Conservation (phyloP, 2,888 invertebrate species). For the Chymomyza fuscimana region DNA sequence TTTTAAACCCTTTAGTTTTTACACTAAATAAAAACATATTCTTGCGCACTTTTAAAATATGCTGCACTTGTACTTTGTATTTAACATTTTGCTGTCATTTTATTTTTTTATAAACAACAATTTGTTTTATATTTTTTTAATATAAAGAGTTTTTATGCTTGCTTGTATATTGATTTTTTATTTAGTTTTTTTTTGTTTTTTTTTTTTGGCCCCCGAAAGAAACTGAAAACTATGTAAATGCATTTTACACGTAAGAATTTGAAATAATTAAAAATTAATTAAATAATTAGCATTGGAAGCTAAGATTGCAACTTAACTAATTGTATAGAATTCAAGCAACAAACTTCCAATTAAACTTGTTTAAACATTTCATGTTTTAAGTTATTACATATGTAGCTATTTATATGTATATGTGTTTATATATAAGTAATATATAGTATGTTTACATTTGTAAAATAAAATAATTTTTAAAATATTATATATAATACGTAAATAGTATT, state of each 20-base stretch:
- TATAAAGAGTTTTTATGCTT: slow-evolving; percentile 41
- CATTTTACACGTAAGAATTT: slow-evolving; percentile 54
- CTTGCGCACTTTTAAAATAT: slow-evolving; percentile 40
- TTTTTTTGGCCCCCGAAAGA: slow-evolving; percentile 79
- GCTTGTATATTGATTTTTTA: slow-evolving; percentile 44
- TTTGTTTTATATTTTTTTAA: slow-evolving; percentile 33
- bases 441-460: background rate
- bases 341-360: background rate
- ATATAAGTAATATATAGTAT: slow-evolving; percentile 34
- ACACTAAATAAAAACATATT: slow-evolving; percentile 36
- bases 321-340: slow-evolving; percentile 22
- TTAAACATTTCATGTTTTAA: slow-evolving; percentile 58
- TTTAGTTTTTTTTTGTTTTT: slow-evolving; percentile 32
- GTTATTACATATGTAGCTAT: slow-evolving; percentile 9
- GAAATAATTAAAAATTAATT: slow-evolving; percentile 28
- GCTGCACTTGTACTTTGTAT: slow-evolving; percentile 54
- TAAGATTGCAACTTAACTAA: slow-evolving; percentile 31
- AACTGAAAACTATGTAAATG: slow-evolving; percentile 65
- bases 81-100: slow-evolving; percentile 45
- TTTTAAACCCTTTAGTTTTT: slow-evolving; percentile 34
- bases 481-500: slow-evolving; percentile 26
- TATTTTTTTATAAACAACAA: slow-evolving; percentile 45
- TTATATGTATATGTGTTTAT: slow-evolving; percentile 22
- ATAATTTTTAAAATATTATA: slow-evolving; percentile 3
- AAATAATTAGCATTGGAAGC: slow-evolving; percentile 12